Evolutionary conservation across 2,888 invertebrate species (phyloP).

Genomic region (Gortyna flavago): DNA sequence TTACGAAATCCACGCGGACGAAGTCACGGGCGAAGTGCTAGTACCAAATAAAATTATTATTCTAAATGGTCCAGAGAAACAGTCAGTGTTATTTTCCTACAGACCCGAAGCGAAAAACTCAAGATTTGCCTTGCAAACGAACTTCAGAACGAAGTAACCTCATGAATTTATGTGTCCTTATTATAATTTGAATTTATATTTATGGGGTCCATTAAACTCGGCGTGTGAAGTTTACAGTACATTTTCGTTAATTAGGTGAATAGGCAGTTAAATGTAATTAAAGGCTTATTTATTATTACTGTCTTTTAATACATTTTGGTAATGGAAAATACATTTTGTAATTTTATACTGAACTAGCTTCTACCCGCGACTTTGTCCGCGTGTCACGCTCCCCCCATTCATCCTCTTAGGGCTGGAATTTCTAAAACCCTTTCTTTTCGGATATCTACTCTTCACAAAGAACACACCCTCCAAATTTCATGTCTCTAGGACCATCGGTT

Average conservation of each 20-base stretch:
- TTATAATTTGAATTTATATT: conserved; percentile 44
- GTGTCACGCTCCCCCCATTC: too few species aligned
- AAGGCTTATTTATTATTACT: conserved; percentile 43
- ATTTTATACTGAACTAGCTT: neutral
- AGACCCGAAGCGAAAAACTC: neutral
- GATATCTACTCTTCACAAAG: too few species aligned
- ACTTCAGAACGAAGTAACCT: conserved; percentile 7
- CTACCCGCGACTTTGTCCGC: too few species aligned
- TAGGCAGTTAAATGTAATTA: conserved; percentile 47
- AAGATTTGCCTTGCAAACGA: conserved; percentile 16
- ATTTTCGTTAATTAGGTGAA: conserved; percentile 41
- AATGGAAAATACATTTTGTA: conserved; percentile 7
- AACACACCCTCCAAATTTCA: too few species aligned
- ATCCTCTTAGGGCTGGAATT: too few species aligned
- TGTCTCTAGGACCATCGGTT: too few species aligned
- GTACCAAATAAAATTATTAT: neutral
- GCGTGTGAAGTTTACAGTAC: conserved; percentile 26
- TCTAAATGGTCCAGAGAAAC: neutral
- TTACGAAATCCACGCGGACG: too few species aligned
- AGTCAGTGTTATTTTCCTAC: neutral
- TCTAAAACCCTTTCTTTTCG: too few species aligned
- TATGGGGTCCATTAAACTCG: conserved; percentile 49
- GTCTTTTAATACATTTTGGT: conserved; percentile 23
- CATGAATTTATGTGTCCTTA: conserved; percentile 35
- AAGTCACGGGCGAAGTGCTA: neutral